Conservation (phyloP, 2,888 invertebrate species). For the Aricia artaxerxes region DNA sequence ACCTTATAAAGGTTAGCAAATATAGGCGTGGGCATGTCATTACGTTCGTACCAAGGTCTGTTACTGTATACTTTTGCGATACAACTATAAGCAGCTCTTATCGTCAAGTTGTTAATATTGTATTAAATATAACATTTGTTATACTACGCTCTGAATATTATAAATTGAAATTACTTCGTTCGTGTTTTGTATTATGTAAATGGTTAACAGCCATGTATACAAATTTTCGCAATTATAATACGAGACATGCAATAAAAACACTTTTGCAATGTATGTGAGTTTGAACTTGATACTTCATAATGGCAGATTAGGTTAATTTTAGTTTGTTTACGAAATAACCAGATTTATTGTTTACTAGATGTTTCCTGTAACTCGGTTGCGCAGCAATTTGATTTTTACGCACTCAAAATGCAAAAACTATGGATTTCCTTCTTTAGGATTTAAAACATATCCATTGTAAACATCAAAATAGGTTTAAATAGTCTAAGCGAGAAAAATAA, state of each 20-base stretch:
- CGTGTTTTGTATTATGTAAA: slow-evolving; percentile 24
- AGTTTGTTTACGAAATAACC: neutral
- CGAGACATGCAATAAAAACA: slow-evolving; percentile 12
- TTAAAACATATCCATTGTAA: neutral
- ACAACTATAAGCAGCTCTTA: slow-evolving; percentile 47
- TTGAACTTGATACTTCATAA: slow-evolving; percentile 21
- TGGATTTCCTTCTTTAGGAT: neutral
- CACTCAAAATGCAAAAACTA: neutral
- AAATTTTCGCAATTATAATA: neutral
- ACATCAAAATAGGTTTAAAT: neutral
- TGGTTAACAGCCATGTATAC: neutral
- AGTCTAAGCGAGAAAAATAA: neutral
- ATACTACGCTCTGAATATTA: slow-evolving; percentile 16
- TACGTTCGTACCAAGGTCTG: slow-evolving; percentile 61
- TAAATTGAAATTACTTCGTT: slow-evolving; percentile 14
- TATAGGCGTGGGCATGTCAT: slow-evolving; percentile 58
- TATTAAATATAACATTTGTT: slow-evolving; percentile 7
- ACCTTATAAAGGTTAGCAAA: slow-evolving; percentile 47
- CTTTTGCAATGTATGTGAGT: neutral
- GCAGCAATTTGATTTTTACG: neutral
- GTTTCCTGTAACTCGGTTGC: neutral
- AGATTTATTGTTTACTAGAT: neutral
- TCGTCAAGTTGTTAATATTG: slow-evolving; percentile 42
- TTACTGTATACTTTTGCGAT: slow-evolving; percentile 43
- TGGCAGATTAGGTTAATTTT: neutral